Evolutionary conservation across 1,140 invertebrate genomes (phyloP).

Genomic region (Drepana arcuata): DNA sequence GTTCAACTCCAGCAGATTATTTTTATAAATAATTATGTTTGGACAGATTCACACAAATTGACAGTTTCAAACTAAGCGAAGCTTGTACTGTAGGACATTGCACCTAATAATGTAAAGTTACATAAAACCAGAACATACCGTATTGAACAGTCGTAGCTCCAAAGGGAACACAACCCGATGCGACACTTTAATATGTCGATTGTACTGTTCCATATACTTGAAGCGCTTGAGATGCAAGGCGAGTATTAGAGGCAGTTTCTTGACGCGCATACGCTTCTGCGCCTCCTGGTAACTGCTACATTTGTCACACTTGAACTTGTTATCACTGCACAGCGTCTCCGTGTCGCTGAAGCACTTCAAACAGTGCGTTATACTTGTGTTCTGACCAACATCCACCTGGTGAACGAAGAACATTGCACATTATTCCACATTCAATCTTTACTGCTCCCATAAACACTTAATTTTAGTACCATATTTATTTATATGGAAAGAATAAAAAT

Average conservation of each 20-base stretch:
- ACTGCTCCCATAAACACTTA: no score
- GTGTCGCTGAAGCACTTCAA: conserved; percentile 98
- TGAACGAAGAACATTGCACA: no score
- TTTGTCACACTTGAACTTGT: conserved; percentile 99
- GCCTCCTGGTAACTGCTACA: conserved; percentile 99
- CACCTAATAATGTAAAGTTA: no score
- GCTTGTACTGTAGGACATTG: no score
- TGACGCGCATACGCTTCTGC: conserved; percentile 96
- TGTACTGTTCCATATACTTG: conserved; percentile 99
- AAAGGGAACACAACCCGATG: conserved; percentile 99
- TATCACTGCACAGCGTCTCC: conserved; percentile 98
- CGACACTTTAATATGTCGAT: conserved; percentile 98
- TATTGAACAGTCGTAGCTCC: conserved; percentile 97
- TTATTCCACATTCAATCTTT: no score
- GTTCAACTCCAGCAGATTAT: no score
- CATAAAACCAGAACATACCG: conserved; percentile 85
- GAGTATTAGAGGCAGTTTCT: conserved; percentile 97
- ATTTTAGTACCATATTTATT: no score
- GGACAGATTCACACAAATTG: no score
- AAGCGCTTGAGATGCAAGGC: conserved; percentile 98
- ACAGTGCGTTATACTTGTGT: conserved; percentile 99
- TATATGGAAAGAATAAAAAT: no score
- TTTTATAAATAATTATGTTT: no score
- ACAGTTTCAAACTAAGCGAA: no score
- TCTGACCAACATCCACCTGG: conserved; percentile 99